Evolutionary conservation across 2,113 vertebrate species (phyloP).

Genomic region (Bettongia penicillata): DNA sequence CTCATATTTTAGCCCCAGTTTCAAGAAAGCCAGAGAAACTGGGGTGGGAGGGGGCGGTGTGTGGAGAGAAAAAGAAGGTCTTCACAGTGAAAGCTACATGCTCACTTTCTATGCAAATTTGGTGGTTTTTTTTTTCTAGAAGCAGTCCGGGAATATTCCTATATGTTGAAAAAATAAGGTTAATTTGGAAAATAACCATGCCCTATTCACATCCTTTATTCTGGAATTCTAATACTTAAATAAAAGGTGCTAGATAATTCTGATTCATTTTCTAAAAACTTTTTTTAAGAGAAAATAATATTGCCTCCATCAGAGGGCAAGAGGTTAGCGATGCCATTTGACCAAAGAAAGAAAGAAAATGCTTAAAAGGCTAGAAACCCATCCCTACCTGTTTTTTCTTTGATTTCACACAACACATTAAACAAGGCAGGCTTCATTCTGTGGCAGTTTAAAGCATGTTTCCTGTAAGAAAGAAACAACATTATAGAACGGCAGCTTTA

Average conservation of each 20-base stretch:
- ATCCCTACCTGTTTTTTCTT: slow-evolving; percentile 98
- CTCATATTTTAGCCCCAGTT: not conserved
- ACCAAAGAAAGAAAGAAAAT: slow-evolving; percentile 69
- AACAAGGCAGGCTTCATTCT: slow-evolving; percentile 99
- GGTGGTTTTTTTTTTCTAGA: slow-evolving; percentile 29
- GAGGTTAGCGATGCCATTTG: not conserved
- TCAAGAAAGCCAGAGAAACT: not conserved
- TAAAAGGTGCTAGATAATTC: not conserved
- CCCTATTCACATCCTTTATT: slow-evolving; percentile 14
- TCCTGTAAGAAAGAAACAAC: slow-evolving; percentile 89
- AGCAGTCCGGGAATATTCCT: not conserved
- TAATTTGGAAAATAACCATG: slow-evolving; percentile 50
- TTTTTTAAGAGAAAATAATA: not conserved
- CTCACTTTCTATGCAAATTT: slow-evolving; percentile 34
- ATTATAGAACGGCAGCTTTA: slow-evolving; percentile 42
- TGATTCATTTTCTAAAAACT: not conserved
- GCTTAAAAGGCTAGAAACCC: slow-evolving; percentile 45
- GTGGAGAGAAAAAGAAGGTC: not conserved
- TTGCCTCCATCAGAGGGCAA: not conserved
- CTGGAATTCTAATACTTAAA: slow-evolving; percentile 69
- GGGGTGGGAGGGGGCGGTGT: not conserved
- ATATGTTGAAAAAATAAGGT: not conserved
- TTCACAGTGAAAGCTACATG: not conserved
- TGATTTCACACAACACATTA: slow-evolving; percentile 99
- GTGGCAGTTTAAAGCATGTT: slow-evolving; percentile 99